These are phyloP conservation scores for Potamilus streckersoni DNA, from an alignment of 1,140 invertebrate species.

Conservation along the genomic window DNA sequence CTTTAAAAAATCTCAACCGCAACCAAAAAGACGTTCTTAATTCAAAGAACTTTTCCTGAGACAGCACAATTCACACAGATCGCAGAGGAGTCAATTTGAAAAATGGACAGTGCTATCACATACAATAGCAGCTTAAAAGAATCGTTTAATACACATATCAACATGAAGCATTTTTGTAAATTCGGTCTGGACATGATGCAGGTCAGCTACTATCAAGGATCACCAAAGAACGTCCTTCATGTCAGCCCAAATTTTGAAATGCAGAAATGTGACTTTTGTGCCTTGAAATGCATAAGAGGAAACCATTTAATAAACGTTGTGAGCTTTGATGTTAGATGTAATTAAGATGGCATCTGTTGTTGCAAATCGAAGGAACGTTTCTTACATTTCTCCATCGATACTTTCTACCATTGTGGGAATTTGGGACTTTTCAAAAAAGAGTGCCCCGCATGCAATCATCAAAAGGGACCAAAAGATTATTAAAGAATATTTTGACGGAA, in stretches of 20 bases:
- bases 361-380: too few species aligned
- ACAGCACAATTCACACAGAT: constrained; percentile 18
- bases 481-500: too few species aligned
- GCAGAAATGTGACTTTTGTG: too few species aligned
- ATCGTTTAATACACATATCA: constrained; percentile 11
- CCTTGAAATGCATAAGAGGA: too few species aligned
- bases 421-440: too few species aligned
- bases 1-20: not conserved
- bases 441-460: too few species aligned
- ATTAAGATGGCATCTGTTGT: too few species aligned
- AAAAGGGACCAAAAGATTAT: too few species aligned
- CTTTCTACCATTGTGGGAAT: too few species aligned
- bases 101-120: constrained; percentile 22
- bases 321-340: too few species aligned
- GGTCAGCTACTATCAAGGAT: constrained; percentile 5
- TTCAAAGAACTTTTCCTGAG: constrained; percentile 11
- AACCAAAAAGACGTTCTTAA: constrained; percentile 19
- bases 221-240: not conserved
- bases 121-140: constrained; percentile 5
- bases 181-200: constrained; percentile 11
- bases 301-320: too few species aligned
- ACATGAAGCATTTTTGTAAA: constrained; percentile 5
- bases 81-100: constrained; percentile 2
- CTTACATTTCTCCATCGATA: too few species aligned
- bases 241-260: not conserved